Percentiles rank a stretch among this genome's conserved stretches.
Evolutionary conservation across 1,140 invertebrate species (phyloP).

Genomic region (Pomacea maculata): DNA sequence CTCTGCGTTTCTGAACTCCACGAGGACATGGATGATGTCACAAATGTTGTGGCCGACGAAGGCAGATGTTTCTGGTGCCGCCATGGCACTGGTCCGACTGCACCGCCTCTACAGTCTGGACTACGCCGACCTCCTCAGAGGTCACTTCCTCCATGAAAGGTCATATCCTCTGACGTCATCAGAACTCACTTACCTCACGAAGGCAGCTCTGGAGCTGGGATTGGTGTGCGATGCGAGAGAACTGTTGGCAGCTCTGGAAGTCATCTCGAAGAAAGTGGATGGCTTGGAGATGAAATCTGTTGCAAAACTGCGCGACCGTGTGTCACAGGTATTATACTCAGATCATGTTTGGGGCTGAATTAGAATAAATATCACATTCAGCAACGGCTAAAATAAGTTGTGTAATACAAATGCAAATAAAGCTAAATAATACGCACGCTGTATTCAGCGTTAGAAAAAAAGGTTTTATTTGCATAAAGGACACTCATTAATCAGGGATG

Average conservation of each 20-base stretch:
- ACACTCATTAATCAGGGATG: too few species aligned
- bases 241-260: conserved; percentile 8
- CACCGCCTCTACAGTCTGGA: conserved; percentile 6
- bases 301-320: background rate
- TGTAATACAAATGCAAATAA: too few species aligned
- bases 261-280: background rate
- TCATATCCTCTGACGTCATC: conserved; percentile 17
- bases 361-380: too few species aligned
- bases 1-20: conserved; percentile 2
- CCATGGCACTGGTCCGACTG: conserved; percentile 11
- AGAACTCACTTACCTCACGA: conserved; percentile 17
- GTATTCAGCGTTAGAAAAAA: too few species aligned
- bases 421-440: too few species aligned
- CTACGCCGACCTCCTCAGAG: conserved; percentile 8
- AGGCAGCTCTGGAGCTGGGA: conserved; percentile 14
- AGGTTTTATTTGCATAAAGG: too few species aligned
- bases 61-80: conserved; percentile 6
- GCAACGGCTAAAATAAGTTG: too few species aligned
- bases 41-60: conserved; percentile 7
- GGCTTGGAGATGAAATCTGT: background rate
- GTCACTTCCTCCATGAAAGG: conserved; percentile 12
- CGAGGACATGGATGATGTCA: background rate
- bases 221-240: conserved; percentile 8
- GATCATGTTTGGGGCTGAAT: too few species aligned
- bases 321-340: background rate